Evolutionary conservation across 2,113 vertebrate species (phyloP).

Genomic region (Himantopus leucocephalus): DNA sequence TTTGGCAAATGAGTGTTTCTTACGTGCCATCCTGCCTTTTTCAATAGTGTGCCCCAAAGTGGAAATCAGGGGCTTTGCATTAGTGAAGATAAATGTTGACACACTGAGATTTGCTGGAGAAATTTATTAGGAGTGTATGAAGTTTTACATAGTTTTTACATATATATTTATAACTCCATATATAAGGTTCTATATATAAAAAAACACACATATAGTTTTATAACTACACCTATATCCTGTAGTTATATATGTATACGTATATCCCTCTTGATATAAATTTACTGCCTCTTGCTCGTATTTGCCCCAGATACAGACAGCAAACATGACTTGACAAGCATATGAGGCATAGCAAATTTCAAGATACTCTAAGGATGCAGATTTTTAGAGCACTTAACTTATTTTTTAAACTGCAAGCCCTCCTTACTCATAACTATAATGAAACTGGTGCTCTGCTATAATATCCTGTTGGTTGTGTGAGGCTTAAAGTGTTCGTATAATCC

Average conservation of each 20-base stretch:
- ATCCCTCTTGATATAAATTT: neutral
- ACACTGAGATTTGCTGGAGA: neutral
- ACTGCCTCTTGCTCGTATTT: neutral
- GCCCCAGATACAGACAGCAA: neutral
- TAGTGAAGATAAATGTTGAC: neutral
- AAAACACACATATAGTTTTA: neutral
- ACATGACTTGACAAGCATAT: neutral
- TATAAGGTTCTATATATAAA: neutral
- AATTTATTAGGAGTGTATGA: neutral
- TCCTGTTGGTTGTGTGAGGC: neutral
- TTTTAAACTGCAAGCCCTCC: neutral
- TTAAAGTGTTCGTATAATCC: conserved; percentile 16
- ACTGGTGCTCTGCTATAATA: neutral
- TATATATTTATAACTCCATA: neutral
- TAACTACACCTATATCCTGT: neutral
- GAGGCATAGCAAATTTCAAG: neutral
- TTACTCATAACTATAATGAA: neutral
- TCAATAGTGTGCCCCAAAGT: accelerated
- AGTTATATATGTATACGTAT: neutral
- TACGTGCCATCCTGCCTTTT: neutral
- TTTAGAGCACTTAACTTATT: neutral
- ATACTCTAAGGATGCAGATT: neutral
- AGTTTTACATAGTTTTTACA: neutral
- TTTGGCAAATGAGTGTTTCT: neutral
- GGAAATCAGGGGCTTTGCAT: neutral